Evolutionary conservation across 2,888 invertebrate species (phyloP).

Genomic region (Agrochola lota): DNA sequence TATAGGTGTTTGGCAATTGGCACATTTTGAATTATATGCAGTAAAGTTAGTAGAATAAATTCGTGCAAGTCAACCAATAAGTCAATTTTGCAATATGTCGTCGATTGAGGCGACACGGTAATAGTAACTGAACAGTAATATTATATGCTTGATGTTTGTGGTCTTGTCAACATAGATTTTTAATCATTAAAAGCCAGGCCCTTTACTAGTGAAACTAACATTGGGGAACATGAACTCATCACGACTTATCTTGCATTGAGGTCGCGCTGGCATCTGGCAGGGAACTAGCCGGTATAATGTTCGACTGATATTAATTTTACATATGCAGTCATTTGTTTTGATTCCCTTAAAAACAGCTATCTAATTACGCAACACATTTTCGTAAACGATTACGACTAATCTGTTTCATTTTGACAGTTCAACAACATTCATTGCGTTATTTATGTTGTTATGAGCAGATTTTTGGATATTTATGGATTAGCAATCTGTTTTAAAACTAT

Average conservation of each 20-base stretch:
- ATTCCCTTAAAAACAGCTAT: conserved; percentile 22
- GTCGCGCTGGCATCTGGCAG: conserved; percentile 65
- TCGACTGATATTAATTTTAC: conserved; percentile 24
- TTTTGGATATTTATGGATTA: too few relatives aligned
- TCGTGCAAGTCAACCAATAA: too few relatives aligned
- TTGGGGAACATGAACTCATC: neutral
- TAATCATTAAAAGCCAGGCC: conserved; percentile 1
- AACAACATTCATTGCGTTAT: too few relatives aligned
- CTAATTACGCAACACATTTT: too few relatives aligned
- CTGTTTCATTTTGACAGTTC: too few relatives aligned
- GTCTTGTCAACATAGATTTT: neutral
- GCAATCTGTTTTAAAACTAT: too few relatives aligned
- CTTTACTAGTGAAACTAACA: neutral
- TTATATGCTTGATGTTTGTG: neutral
- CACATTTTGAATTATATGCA: too few relatives aligned
- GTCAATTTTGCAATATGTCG: too few relatives aligned
- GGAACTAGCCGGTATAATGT: conserved; percentile 12
- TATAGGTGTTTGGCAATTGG: too few relatives aligned
- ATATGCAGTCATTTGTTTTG: conserved; percentile 39
- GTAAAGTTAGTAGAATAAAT: too few relatives aligned
- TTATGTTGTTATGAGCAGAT: too few relatives aligned
- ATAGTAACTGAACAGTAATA: neutral
- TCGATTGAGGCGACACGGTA: neutral
- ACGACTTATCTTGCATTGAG: conserved; percentile 64
- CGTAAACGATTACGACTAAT: too few relatives aligned